Percentiles rank a stretch among this genome's conserved stretches.
These are phyloP conservation scores for Diabrotica balteata DNA, from an alignment of 2,888 invertebrate species.

Conservation along the genomic window DNA sequence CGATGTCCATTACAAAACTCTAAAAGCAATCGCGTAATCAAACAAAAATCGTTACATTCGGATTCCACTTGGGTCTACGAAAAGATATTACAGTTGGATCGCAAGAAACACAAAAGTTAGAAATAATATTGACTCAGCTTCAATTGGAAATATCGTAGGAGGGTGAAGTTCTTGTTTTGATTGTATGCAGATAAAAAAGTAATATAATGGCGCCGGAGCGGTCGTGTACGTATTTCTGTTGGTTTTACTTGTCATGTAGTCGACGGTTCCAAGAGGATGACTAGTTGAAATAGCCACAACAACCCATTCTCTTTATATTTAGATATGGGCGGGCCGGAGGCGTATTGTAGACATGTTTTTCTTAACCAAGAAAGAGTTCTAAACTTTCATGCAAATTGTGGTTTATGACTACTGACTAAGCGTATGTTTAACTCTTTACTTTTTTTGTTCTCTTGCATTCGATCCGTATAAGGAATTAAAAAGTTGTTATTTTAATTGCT, in stretches of 20 bases:
- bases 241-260: slow-evolving; percentile 28
- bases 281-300: slow-evolving; percentile 23
- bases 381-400: slow-evolving; percentile 9
- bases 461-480: too few species aligned
- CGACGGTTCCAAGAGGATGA: slow-evolving; percentile 24
- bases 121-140: slow-evolving; percentile 30
- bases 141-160: slow-evolving; percentile 21
- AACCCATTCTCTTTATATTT: slow-evolving; percentile 9
- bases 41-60: slow-evolving; percentile 22
- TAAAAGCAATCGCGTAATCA: slow-evolving; percentile 30
- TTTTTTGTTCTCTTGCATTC: too few species aligned
- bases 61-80: slow-evolving; percentile 17
- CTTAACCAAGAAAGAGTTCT: slow-evolving; percentile 2
- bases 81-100: slow-evolving; percentile 21
- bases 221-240: slow-evolving; percentile 24
- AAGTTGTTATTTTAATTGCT: too few species aligned
- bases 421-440: too few species aligned
- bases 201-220: slow-evolving; percentile 27
- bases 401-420: slow-evolving; percentile 1
- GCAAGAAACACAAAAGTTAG: slow-evolving; percentile 23
- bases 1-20: slow-evolving; percentile 20
- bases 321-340: slow-evolving; percentile 16
- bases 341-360: slow-evolving; percentile 10
- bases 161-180: slow-evolving; percentile 33
- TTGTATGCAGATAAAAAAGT: slow-evolving; percentile 34